Base-by-base conservation (phyloP, 2,797 vertebrate species). In the Epinephelus malabaricus region DNA sequence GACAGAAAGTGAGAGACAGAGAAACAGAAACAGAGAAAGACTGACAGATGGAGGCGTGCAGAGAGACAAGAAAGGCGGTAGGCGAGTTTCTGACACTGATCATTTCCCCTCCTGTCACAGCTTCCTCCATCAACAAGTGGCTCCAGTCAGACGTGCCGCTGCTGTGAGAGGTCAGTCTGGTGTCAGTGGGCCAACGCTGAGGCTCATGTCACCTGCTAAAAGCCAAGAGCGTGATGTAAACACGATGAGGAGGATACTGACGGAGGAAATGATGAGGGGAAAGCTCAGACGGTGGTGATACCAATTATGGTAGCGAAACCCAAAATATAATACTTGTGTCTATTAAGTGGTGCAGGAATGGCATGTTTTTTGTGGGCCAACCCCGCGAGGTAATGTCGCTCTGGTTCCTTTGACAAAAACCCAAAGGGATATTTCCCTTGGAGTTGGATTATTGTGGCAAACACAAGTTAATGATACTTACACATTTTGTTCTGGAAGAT, bases 131-230 rank as follows among this genome's bases (percentile, higher is more conserved):
- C 80, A 79, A 83, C 74, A 85, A 71, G 67, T 76, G 50, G 77
- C 51, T 79, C 21, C 49, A 53, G 55, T 46, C 71, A 66, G 77
- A 49, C 19, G 18, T 64, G 49, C 61, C 3, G 38, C 17, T 25
- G 14, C 55, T 76, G 54, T 5, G 54, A 79, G 68, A 76, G 81
- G 78, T 87, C 84, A 88, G 76, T n/a, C 54, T n/a, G 49, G 63
- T 77, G 88, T 84, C 72, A 88, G 49, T 69, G 62, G 82, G 73
- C 25, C 55, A 46, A 45, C 15, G 56, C 50, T 21, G 59, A 75
- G 58, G 63, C 78, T 73, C 59, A 19, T 3, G 49, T 21, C 17
- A 2, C 67, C 65, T 64, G 11, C 55, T 74, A 43, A 43, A 30
- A 55, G 45, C 38, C 54, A 68, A 62, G 51, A 43, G 54, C 0